These are phyloP conservation scores for Sthenelais limicola DNA, from an alignment of 2,888 invertebrate species.

Conservation along the genomic window DNA sequence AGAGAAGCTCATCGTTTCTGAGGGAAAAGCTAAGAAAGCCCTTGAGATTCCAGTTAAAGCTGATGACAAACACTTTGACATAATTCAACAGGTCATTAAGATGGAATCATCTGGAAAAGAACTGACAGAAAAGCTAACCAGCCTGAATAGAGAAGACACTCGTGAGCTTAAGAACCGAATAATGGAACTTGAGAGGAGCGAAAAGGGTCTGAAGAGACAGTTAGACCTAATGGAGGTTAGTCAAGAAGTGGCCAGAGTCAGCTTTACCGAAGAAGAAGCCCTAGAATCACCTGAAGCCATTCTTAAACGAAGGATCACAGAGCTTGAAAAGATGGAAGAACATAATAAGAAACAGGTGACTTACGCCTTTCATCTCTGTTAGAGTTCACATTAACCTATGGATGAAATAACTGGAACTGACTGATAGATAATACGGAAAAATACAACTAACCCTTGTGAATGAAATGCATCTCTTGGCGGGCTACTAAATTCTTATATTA, in stretches of 20 bases:
- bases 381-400: no score
- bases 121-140: constrained; percentile 48
- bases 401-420: no score
- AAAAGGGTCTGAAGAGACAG: constrained; percentile 45
- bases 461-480: no score
- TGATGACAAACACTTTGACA: constrained; percentile 35
- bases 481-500: no score
- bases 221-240: constrained; percentile 45
- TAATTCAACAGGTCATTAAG: constrained; percentile 33
- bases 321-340: constrained; percentile 65
- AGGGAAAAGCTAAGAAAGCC: neutral
- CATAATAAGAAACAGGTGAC: constrained; percentile 64
- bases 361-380: no score
- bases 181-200: constrained; percentile 47
- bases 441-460: no score
- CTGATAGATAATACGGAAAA: no score
- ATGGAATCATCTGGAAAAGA: constrained; percentile 41
- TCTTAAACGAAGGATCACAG: constrained; percentile 62
- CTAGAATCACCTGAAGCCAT: constrained; percentile 66
- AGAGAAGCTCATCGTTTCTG: constrained; percentile 4
- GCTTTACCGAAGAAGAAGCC: neutral
- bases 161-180: constrained; percentile 35
- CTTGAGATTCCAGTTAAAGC: constrained; percentile 16
- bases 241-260: constrained; percentile 16
- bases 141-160: constrained; percentile 49